Evolutionary conservation across 2,797 vertebrate species (phyloP), one percentile per base, ranked within the genome.

Genomic region (Meriones psammophilus): DNA sequence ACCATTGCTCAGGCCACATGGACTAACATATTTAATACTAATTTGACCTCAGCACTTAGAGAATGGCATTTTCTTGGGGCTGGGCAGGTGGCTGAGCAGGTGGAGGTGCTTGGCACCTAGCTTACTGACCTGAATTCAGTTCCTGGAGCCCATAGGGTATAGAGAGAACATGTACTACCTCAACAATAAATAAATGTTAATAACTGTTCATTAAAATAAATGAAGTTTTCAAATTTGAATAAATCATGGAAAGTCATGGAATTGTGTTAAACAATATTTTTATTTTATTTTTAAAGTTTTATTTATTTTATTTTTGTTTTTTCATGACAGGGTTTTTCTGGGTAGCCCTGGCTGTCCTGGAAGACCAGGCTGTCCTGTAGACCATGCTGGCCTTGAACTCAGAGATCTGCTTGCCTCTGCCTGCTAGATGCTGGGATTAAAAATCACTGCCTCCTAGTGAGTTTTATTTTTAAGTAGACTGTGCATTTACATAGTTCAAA

Each of bases 261-360:
- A n/a, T 76, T 50, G 39, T 76, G 66, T 50, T 93, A 83, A 69
- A 33, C 79, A 89, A 81, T 92, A 28, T 96, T 96, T 89, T 42
- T 87, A 33, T 77, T 93, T 89, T 89, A 88, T 74, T 94, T 92
- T 74, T 33, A 62, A 74, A 58, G 85, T 74, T 39, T 86, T 64
- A 6, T 66, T 58, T 84, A 86, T 50, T 85, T 42, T 85, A 68
- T 20, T 68, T 69, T n/a, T 87, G 39, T 8, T 15, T 86, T 68
- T 68, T 86, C 1, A 46, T 50, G 30, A 68, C 64, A 50, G 64
- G 12, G 18, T 69, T 69, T 54, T 42, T n/a, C 46, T 69, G 64
- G 28, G 60, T 68, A 69, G 83, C 46, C 42, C 64, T 68, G 30
- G 15, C 17, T 68, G 20, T 22, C 42, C 64, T 68, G 10, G 46